Evolutionary conservation across 2,113 vertebrate species (phyloP).

Genomic region (Petrocephalus microphthalmus): DNA sequence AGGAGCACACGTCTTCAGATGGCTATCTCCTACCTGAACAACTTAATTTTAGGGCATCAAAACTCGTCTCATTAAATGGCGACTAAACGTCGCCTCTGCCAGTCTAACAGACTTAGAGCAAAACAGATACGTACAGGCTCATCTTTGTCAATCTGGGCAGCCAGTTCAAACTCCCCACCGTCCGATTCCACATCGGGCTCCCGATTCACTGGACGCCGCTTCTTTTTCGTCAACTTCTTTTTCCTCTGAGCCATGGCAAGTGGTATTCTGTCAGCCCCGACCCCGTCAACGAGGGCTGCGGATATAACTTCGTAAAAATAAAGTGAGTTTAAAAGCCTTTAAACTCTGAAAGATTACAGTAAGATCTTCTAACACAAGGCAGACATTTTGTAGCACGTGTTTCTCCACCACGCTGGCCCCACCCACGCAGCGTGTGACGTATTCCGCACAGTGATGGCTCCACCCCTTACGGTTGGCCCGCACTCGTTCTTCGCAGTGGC

Average conservation of each 20-base stretch:
- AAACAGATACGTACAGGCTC: conserved; percentile 41
- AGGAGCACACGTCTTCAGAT: background rate
- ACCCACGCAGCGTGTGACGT: background rate
- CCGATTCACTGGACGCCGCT: conserved; percentile 36
- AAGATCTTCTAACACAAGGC: conserved; percentile 17
- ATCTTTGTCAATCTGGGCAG: conserved; percentile 53
- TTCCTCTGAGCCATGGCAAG: conserved; percentile 61
- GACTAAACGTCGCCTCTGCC: background rate
- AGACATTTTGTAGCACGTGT: conserved; percentile 58
- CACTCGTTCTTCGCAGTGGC: background rate
- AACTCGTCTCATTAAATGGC: background rate
- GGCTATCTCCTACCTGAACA: background rate
- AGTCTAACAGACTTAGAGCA: background rate
- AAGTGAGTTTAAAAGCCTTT: background rate
- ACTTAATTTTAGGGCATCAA: background rate
- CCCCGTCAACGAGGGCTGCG: background rate
- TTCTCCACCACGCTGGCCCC: background rate
- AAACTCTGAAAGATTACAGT: conserved; percentile 4
- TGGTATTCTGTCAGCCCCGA: background rate
- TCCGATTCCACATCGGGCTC: conserved; percentile 58
- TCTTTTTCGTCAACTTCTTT: conserved; percentile 62
- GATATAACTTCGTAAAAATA: background rate
- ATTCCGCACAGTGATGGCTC: background rate
- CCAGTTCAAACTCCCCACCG: conserved; percentile 55
- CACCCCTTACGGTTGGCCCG: background rate